Percentiles rank a stretch among this genome's conserved stretches.
These are phyloP conservation scores for Drosophila eohydei DNA, from an alignment of 2,888 invertebrate genomes.

Conservation along the genomic window DNA sequence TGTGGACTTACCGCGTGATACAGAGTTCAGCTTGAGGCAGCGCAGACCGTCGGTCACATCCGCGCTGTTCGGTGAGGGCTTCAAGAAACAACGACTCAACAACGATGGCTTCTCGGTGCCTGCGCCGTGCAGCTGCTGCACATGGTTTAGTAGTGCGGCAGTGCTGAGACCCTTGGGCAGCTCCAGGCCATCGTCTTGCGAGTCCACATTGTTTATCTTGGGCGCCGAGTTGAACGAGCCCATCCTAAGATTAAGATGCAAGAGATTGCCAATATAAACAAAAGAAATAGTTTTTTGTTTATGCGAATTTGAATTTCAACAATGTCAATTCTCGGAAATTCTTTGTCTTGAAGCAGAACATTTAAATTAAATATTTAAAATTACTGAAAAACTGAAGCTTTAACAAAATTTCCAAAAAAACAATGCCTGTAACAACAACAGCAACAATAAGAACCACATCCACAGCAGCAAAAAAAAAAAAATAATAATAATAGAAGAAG, in stretches of 20 bases:
- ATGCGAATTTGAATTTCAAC: background rate
- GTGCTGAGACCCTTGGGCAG: slow-evolving; percentile 85
- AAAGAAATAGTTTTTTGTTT: background rate
- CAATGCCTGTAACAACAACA: slow-evolving; percentile 6
- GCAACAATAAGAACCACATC: slow-evolving; percentile 31
- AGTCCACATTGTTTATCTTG: slow-evolving; percentile 88
- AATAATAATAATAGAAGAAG: background rate
- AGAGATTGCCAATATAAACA: no score
- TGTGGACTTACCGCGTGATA: slow-evolving; percentile 84
- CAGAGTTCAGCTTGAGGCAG: slow-evolving; percentile 85
- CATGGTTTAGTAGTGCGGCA: slow-evolving; percentile 86
- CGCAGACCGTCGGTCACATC: slow-evolving; percentile 83
- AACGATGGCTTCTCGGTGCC: slow-evolving; percentile 85
- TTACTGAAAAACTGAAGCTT: background rate
- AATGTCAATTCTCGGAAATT: slow-evolving; percentile 11
- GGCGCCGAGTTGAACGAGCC: slow-evolving; percentile 90
- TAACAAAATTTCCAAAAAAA: slow-evolving; percentile 21
- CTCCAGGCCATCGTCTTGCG: slow-evolving; percentile 87
- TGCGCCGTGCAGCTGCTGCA: slow-evolving; percentile 85
- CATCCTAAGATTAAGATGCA: slow-evolving; percentile 86
- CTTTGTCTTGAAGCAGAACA: background rate
- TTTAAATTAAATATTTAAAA: background rate
- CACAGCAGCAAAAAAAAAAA: slow-evolving; percentile 15
- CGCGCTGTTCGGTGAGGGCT: slow-evolving; percentile 69
- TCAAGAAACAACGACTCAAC: slow-evolving; percentile 83